Conservation (phyloP, 2,797 vertebrate species). For the Megaceryle alcyon region DNA sequence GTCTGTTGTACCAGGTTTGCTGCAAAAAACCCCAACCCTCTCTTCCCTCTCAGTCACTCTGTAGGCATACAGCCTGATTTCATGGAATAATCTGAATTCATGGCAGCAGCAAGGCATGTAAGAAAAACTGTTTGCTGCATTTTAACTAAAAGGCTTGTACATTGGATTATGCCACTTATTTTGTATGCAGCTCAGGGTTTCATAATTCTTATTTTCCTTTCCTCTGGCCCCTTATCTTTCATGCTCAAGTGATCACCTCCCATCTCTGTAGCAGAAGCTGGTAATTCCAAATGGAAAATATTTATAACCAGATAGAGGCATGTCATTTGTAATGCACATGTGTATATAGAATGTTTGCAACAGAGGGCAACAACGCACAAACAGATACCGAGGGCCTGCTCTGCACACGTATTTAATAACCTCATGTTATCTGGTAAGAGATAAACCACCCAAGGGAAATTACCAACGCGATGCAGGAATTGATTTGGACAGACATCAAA, state of each 20-base stretch:
- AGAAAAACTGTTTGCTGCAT: background rate
- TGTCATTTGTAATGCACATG: slow-evolving; percentile 35
- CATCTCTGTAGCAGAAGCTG: background rate
- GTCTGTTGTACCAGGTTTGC: background rate
- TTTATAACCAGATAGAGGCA: slow-evolving; percentile 11
- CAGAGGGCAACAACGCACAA: slow-evolving; percentile 8
- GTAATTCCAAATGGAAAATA: slow-evolving; percentile 48
- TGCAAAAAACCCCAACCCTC: background rate
- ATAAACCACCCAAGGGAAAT: slow-evolving; percentile 51
- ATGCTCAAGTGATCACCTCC: slow-evolving; percentile 23
- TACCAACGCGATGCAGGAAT: background rate
- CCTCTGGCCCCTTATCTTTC: background rate
- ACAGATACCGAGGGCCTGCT: slow-evolving; percentile 26
- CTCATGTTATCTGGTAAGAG: slow-evolving; percentile 22
- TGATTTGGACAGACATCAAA: slow-evolving; percentile 24
- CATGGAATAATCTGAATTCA: background rate
- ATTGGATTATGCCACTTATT: background rate
- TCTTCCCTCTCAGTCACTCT: background rate
- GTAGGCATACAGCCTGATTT: background rate
- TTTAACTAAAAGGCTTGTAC: background rate
- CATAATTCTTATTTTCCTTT: slow-evolving; percentile 24
- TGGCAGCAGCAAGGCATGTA: background rate
- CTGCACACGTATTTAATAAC: slow-evolving; percentile 20
- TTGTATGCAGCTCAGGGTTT: background rate
- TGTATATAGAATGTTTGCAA: slow-evolving; percentile 24